A percentile compares a stretch with the other conserved stretches of the same genome.
These are phyloP conservation scores for Crocallis elinguaria DNA, from an alignment of 2,888 invertebrate species.

Conservation along the genomic window DNA sequence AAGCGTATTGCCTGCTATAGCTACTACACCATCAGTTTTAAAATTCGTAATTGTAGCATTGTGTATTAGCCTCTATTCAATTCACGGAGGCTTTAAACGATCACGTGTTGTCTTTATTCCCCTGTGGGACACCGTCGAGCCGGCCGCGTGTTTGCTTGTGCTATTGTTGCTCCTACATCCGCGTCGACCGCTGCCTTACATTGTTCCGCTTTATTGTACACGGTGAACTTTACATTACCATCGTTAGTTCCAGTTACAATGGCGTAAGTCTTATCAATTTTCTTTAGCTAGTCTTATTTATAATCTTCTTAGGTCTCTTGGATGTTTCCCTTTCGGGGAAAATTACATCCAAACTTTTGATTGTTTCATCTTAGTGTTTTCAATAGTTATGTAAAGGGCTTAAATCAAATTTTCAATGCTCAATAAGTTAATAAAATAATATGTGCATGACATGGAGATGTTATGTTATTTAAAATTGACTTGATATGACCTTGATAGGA, in stretches of 20 bases:
- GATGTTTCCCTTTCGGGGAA: not conserved
- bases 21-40: not conserved
- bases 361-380: too few species aligned
- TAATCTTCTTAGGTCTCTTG: not conserved
- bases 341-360: too few species aligned
- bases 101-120: conserved; percentile 34
- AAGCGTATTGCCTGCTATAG: not conserved
- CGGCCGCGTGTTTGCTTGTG: conserved; percentile 20
- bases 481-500: too few species aligned
- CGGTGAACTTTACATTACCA: conserved; percentile 7
- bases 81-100: conserved; percentile 7
- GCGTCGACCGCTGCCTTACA: conserved; percentile 18
- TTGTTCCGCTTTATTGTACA: conserved; percentile 18
- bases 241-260: conserved; percentile 14
- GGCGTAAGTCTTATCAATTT: conserved; percentile 24
- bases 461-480: too few species aligned
- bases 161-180: conserved; percentile 28
- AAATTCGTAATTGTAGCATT: conserved; percentile 3
- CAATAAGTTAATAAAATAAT: too few species aligned
- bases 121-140: conserved; percentile 17
- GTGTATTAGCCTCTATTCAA: conserved; percentile 24
- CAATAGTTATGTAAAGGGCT: too few species aligned
- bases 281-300: not conserved
- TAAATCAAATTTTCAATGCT: too few species aligned
- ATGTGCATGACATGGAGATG: too few species aligned